phyloP scores from a whole-genome alignment of 2,797 vertebrate genomes.

The Kryptopterus vitreolus region DNA sequence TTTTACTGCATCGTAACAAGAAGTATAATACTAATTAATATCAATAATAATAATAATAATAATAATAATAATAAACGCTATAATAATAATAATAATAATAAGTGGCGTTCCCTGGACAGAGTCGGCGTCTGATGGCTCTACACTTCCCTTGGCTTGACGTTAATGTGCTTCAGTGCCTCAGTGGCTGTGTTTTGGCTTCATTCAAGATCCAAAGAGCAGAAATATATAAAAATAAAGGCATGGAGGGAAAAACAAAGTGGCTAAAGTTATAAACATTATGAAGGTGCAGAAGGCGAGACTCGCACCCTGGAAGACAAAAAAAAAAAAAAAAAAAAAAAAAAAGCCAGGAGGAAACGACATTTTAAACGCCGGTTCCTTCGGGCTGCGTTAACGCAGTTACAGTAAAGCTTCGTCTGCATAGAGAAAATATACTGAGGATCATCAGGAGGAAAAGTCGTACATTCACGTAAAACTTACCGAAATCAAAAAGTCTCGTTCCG shows the following conservation, averaged over 20 bases:
- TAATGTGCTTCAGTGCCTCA: conserved; percentile 65
- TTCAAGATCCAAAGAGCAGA: conserved; percentile 31
- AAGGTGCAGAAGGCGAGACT: conserved; percentile 30
- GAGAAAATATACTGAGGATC: conserved; percentile 32
- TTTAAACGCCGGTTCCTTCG: conserved; percentile 35
- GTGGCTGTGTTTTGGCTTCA: conserved; percentile 62
- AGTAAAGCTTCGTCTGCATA: conserved; percentile 56
- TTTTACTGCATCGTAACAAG: too few relatives aligned
- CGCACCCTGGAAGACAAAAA: conserved; percentile 23
- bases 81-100: not conserved
- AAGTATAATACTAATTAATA: not conserved
- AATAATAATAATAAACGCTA: not conserved
- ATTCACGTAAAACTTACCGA: not conserved
- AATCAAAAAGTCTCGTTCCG: not conserved
- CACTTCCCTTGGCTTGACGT: conserved; percentile 70
- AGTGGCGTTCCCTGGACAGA: not conserved
- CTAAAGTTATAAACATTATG: conserved; percentile 31
- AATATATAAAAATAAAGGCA: conserved; percentile 54
- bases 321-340: not conserved
- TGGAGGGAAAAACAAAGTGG: conserved; percentile 32
- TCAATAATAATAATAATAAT: not conserved
- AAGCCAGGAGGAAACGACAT: too few relatives aligned
- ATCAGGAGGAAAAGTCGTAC: not conserved
- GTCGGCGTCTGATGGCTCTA: conserved; percentile 64
- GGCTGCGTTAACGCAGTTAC: conserved; percentile 49